A percentile compares a stretch with the other conserved stretches of the same genome.
Conservation (phyloP, 2,888 invertebrate genomes). For the Nipponacmea schrenckii region DNA sequence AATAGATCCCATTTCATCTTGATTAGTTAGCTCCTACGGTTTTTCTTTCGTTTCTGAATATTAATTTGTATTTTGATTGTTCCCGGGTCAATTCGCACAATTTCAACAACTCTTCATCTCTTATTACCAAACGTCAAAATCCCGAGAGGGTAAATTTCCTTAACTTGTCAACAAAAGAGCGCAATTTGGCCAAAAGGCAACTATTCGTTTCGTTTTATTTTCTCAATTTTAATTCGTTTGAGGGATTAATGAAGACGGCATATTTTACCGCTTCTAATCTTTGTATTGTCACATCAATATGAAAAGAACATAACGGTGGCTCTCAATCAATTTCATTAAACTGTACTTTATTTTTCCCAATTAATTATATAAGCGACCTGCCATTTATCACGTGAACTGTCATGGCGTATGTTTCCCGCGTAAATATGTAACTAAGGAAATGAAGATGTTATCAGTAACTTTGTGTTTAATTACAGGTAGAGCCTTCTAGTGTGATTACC, state of each 20-base stretch:
- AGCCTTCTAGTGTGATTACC: too few relatives aligned
- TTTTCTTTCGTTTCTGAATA: slow-evolving; percentile 17
- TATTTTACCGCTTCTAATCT: slow-evolving; percentile 7
- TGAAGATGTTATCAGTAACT: too few relatives aligned
- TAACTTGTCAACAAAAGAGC: slow-evolving; percentile 17
- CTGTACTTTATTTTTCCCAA: neutral
- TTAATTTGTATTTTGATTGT: slow-evolving; percentile 23
- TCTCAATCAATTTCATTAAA: neutral
- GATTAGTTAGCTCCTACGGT: slow-evolving; percentile 14
- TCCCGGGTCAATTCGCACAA: slow-evolving; percentile 13
- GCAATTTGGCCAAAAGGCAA: slow-evolving; percentile 17
- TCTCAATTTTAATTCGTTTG: neutral
- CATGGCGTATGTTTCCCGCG: too few relatives aligned
- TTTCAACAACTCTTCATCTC: slow-evolving; percentile 9
- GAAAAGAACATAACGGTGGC: neutral
- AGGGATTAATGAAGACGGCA: neutral
- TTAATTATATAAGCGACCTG: slow-evolving; percentile 4
- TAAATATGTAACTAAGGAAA: too few relatives aligned
- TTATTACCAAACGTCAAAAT: slow-evolving; percentile 7
- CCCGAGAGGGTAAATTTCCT: slow-evolving; percentile 14
- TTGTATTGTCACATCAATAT: neutral
- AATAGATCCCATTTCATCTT: slow-evolving; percentile 15
- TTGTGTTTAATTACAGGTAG: too few relatives aligned
- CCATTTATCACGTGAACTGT: neutral
- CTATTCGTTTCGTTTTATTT: neutral